Evolutionary conservation across 2,888 invertebrate species (phyloP).

Genomic region (Thelaira solivaga): DNA sequence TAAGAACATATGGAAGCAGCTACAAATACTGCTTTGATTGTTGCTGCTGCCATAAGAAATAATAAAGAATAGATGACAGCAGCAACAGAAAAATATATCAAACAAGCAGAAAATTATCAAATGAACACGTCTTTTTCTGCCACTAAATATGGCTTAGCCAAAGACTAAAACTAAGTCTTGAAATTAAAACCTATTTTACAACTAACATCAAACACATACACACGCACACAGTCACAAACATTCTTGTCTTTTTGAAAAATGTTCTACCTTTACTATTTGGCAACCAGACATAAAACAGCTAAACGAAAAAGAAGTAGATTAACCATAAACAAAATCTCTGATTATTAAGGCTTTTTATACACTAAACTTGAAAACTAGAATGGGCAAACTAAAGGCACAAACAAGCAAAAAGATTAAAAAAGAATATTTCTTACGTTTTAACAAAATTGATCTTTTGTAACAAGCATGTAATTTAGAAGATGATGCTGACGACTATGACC

Average conservation of each 20-base stretch:
- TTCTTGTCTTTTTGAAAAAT: neutral
- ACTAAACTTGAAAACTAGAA: constrained; percentile 26
- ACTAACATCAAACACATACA: no score
- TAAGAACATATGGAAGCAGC: constrained; percentile 7
- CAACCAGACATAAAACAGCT: constrained; percentile 5
- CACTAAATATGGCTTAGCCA: neutral
- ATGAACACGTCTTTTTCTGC: constrained; percentile 55
- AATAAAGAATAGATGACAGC: constrained; percentile 28
- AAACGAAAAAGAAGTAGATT: neutral
- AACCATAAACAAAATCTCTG: constrained; percentile 24
- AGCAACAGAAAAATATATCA: constrained; percentile 4
- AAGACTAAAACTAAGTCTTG: neutral
- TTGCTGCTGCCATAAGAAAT: constrained; percentile 4
- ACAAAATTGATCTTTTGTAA: constrained; percentile 53
- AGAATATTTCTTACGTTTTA: constrained; percentile 14
- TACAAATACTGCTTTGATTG: neutral
- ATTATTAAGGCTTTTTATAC: constrained; percentile 40
- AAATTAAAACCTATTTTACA: constrained; percentile 27
- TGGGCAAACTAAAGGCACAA: neutral
- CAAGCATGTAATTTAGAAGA: constrained; percentile 57
- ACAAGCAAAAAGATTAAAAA: constrained; percentile 18
- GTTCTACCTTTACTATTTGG: constrained; percentile 47
- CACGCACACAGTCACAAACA: no score
- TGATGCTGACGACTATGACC: neutral
- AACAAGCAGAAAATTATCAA: constrained; percentile 50